phyloP scores from a whole-genome alignment of 2,797 vertebrate genomes.

The Gallinago solitaria region DNA sequence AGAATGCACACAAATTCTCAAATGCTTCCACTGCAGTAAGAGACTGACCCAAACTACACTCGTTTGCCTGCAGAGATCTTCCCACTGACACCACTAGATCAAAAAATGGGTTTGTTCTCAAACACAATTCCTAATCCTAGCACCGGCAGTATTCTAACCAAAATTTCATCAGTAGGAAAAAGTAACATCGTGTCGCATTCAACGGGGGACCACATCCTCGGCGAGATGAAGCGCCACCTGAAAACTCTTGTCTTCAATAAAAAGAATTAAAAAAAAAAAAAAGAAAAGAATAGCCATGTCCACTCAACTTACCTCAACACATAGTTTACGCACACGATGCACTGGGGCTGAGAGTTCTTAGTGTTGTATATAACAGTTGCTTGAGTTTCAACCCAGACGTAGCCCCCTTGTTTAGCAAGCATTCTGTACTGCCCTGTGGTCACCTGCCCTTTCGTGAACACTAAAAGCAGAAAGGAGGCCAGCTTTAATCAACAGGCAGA shows the following conservation, averaged over 20 bases:
- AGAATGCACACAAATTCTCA: background rate
- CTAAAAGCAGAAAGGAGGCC: conserved; percentile 72
- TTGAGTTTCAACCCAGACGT: conserved; percentile 98
- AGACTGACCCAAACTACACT: background rate
- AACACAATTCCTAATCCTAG: background rate
- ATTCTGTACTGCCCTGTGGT: conserved; percentile 97
- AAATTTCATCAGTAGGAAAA: background rate
- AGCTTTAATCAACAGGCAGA: conserved; percentile 16
- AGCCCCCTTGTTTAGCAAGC: conserved; percentile 95
- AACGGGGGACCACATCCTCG: background rate
- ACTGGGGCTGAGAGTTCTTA: conserved; percentile 98
- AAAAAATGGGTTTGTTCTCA: background rate
- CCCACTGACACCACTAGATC: background rate
- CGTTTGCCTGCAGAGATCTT: background rate
- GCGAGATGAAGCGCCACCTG: background rate
- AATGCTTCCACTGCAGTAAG: background rate
- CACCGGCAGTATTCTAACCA: background rate
- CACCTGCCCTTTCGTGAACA: conserved; percentile 98
- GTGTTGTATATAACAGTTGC: conserved; percentile 98
- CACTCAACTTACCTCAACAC: conserved; percentile 89
- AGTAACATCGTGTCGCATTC: background rate
- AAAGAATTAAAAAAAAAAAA: background rate
- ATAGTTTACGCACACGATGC: conserved; percentile 97
- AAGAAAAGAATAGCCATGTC: background rate
- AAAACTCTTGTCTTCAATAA: background rate